A percentile compares a stretch with the other conserved stretches of the same genome.
Evolutionary conservation across 2,113 vertebrate species (phyloP).

Genomic region (Megaleporinus macrocephalus): DNA sequence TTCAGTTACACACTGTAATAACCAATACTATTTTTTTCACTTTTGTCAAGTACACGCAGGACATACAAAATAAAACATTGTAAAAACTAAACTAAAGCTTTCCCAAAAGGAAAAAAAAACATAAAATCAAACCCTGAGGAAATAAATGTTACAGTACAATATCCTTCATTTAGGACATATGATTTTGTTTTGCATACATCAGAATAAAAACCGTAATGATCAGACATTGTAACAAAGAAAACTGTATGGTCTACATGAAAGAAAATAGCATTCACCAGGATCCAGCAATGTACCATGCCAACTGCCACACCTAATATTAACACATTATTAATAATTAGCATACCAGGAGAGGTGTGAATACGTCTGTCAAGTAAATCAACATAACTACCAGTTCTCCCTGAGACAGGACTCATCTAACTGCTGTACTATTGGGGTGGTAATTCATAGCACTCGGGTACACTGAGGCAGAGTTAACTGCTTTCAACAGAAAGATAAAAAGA

Average conservation of each 20-base stretch:
- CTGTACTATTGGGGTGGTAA: background rate
- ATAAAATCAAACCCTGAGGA: conserved; percentile 16
- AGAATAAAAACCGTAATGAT: background rate
- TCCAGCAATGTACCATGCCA: conserved; percentile 8
- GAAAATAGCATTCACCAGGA: conserved; percentile 5
- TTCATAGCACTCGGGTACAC: background rate
- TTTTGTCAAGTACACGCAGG: conserved; percentile 15
- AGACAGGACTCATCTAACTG: background rate
- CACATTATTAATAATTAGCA: background rate
- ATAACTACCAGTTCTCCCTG: background rate
- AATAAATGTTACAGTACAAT: conserved; percentile 21
- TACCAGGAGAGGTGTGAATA: background rate
- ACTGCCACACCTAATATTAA: background rate
- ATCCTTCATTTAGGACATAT: conserved; percentile 2
- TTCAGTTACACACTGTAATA: background rate
- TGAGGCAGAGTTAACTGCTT: background rate
- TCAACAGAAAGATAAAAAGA: background rate
- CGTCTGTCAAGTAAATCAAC: background rate
- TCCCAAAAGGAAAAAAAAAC: background rate
- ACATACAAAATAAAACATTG: background rate
- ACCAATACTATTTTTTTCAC: conserved; percentile 1
- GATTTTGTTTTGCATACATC: conserved; percentile 6
- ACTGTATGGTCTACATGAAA: background rate
- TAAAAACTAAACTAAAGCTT: background rate
- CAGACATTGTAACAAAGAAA: background rate